These are phyloP conservation scores for Nerophis ophidion DNA, from an alignment of 2,113 vertebrate species.

Conservation along the genomic window DNA sequence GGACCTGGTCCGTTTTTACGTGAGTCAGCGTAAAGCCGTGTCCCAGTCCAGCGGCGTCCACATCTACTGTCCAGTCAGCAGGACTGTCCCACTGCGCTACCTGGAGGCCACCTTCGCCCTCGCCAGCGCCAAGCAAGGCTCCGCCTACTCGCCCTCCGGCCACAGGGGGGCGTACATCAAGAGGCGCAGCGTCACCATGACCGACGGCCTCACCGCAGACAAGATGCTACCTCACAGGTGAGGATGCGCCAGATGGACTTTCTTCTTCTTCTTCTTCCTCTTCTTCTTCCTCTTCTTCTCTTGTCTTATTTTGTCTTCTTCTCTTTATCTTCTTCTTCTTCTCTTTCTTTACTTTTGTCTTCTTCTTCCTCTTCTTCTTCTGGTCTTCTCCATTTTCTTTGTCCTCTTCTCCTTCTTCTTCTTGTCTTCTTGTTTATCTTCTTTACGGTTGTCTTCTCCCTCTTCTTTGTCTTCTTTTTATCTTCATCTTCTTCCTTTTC, in stretches of 20 bases:
- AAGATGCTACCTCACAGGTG: conserved; percentile 92
- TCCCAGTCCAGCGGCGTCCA: conserved; percentile 84
- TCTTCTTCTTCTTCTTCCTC: too few species aligned
- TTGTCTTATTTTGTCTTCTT: not conserved
- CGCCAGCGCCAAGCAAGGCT: conserved; percentile 75
- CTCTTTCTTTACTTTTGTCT: too few species aligned
- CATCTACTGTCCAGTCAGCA: conserved; percentile 92
- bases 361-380: too few species aligned
- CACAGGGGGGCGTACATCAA: conserved; percentile 93
- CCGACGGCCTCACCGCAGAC: conserved; percentile 85
- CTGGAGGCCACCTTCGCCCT: conserved; percentile 93
- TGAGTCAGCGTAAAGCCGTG: conserved; percentile 84
- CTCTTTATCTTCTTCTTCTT: too few species aligned
- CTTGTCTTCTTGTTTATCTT: too few species aligned
- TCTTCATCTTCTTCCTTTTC: too few species aligned
- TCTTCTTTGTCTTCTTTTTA: too few species aligned
- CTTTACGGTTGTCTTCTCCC: too few species aligned
- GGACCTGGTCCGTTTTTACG: conserved; percentile 83
- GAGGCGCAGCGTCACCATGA: conserved; percentile 94
- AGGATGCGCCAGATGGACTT: conserved; percentile 18
- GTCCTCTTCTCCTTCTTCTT: too few species aligned
- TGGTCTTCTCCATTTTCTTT: too few species aligned
- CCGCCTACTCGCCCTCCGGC: conserved; percentile 76
- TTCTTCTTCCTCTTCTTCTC: not conserved
- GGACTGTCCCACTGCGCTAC: conserved; percentile 93